phyloP scores from a whole-genome alignment of 1,140 invertebrate genomes.

The Drosophila lini region DNA sequence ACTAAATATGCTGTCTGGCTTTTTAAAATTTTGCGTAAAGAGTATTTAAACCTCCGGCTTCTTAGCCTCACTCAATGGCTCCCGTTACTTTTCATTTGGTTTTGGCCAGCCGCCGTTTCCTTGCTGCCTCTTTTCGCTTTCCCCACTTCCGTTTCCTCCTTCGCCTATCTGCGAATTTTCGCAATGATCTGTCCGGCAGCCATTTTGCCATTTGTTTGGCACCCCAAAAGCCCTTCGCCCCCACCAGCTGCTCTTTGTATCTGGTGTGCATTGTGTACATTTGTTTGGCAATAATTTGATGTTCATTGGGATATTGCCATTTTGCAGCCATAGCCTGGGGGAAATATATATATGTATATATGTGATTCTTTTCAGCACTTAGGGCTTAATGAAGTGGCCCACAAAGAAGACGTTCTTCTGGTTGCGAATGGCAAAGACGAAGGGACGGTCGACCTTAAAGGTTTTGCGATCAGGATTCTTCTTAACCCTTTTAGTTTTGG shows the following conservation, averaged over 20 bases:
- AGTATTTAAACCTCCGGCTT: background rate
- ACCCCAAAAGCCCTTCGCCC: slow-evolving; percentile 2
- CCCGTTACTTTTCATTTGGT: slow-evolving; percentile 75
- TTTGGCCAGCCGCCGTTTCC: slow-evolving; percentile 36
- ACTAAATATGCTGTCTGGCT: background rate
- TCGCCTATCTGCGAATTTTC: slow-evolving; percentile 55
- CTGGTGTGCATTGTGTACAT: slow-evolving; percentile 47
- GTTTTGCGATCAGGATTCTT: slow-evolving; percentile 54
- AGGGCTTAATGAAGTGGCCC: slow-evolving; percentile 71
- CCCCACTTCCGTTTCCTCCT: slow-evolving; percentile 4
- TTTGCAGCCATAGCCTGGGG: slow-evolving; percentile 36
- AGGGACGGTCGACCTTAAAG: slow-evolving; percentile 75
- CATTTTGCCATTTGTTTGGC: slow-evolving; percentile 60
- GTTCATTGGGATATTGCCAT: slow-evolving; percentile 59
- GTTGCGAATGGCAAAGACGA: slow-evolving; percentile 73
- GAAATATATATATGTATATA: slow-evolving; percentile 8
- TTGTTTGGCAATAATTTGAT: slow-evolving; percentile 66
- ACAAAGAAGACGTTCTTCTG: slow-evolving; percentile 64
- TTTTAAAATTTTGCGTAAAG: background rate
- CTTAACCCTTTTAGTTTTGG: background rate
- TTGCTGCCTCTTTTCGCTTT: slow-evolving; percentile 14
- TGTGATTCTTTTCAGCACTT: slow-evolving; percentile 13
- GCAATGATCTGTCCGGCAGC: slow-evolving; percentile 60
- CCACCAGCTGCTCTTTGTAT: slow-evolving; percentile 20
- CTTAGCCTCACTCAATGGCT: background rate